Evolutionary conservation across 2,113 vertebrate species (phyloP), one percentile per base, ranked within the genome.

Genomic region (Erythrolamprus reginae): DNA sequence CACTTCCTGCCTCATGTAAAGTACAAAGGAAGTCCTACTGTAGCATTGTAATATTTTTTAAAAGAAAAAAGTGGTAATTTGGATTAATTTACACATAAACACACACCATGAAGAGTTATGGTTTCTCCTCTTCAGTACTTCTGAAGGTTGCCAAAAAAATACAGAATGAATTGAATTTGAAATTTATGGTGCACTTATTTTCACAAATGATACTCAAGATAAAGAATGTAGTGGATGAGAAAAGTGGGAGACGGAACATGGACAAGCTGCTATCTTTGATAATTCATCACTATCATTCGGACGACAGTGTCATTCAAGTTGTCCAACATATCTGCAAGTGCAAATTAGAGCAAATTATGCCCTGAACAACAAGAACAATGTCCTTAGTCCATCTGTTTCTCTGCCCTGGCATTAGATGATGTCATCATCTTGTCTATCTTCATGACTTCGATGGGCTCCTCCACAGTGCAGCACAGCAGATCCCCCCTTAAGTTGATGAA

Each of bases 401-500:
- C 93, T 38, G 96, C 94, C 97, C 96, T 96, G 96, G 96, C 95
- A 96, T 95, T 95, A 96, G 96, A 96, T 95, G 96, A 96, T 94
- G 96, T 91, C 95, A 93, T 95, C 95, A 95, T 90, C 89, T 90
- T 94, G 96, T 91, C 94, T 96, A 96, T 96, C 96, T 97, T 96
- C 96, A 92, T 93, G 96, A 96, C 94, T 95, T 96, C 96, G 96
- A 92, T 96, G 96, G 93, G 95, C 93, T 96, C 94, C 94, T 96
- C 96, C 97, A 96, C 95, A 95, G 95, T 93, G 96, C 95, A 95
- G 97, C 96, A 96, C 95, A 97, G 96, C 93, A 95, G 96, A 94
- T 96, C 95, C 96, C 97, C 97, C 96, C 97, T 96, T 96, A 94
- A 97, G 96, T 95, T 92, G 95, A 97, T 95, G 96, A 93, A 97